Evolutionary conservation across 2,888 invertebrate species (phyloP).

Genomic region (Habroteleia sp.): DNA sequence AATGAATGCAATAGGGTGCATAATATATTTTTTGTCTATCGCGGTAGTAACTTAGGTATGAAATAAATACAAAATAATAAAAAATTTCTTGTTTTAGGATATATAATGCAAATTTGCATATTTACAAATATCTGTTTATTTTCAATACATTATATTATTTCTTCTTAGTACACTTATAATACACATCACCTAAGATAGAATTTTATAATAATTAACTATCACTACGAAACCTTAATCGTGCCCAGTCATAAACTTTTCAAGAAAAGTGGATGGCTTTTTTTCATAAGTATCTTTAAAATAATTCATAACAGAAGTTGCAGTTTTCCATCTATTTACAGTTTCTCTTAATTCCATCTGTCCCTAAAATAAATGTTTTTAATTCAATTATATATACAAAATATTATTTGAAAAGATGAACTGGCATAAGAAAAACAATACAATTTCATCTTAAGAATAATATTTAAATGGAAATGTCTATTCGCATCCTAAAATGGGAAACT

Average conservation of each 20-base stretch:
- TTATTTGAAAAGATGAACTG: no score
- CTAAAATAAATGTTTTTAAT: no score
- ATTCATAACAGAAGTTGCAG: slow-evolving; percentile 92
- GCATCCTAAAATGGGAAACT: no score
- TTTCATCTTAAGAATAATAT: no score
- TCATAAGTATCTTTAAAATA: slow-evolving; percentile 93
- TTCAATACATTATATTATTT: slow-evolving; percentile 3
- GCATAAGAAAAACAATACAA: no score
- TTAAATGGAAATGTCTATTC: no score
- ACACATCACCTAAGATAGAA: slow-evolving; percentile 19
- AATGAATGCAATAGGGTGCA: slow-evolving; percentile 34
- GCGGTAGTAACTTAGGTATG: no score
- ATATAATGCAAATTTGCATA: no score
- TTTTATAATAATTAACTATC: slow-evolving; percentile 18
- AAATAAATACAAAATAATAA: no score
- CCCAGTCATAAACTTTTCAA: slow-evolving; percentile 93
- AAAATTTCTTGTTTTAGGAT: no score
- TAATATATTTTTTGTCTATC: slow-evolving; percentile 26
- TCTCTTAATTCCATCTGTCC: slow-evolving; percentile 98
- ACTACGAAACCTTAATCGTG: slow-evolving; percentile 80
- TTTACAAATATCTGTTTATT: slow-evolving; percentile 27
- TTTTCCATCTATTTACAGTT: slow-evolving; percentile 92
- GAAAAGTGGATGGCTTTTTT: slow-evolving; percentile 93
- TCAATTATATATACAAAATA: no score
- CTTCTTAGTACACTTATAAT: no score